A percentile compares a stretch with the other conserved stretches of the same genome.
Evolutionary conservation across 1,140 invertebrate species (phyloP).

Genomic region (Mactra quadrangularis): DNA sequence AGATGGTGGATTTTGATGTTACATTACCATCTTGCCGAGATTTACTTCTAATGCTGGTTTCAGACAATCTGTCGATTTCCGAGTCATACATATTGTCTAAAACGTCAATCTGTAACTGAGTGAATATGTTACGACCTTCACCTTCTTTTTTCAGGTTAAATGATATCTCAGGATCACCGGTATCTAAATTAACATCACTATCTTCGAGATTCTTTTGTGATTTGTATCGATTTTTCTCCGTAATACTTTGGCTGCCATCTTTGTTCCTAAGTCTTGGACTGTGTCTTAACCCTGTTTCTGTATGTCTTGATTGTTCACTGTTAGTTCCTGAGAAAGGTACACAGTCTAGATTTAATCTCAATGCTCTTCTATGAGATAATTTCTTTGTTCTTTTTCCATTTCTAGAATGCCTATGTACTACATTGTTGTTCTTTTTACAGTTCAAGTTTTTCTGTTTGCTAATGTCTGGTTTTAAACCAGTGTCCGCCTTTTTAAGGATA

Average conservation of each 20-base stretch:
- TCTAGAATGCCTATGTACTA: conserved; percentile 46
- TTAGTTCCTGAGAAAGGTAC: conserved; percentile 8
- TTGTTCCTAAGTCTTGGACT: conserved; percentile 51
- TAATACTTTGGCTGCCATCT: not conserved
- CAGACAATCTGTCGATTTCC: conserved; percentile 11
- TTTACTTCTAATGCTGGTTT: conserved; percentile 16
- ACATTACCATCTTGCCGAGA: not conserved
- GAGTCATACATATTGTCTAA: conserved; percentile 23
- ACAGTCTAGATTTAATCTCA: conserved; percentile 38
- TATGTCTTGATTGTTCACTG: conserved; percentile 2
- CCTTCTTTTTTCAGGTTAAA: conserved; percentile 26
- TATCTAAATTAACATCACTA: conserved; percentile 3
- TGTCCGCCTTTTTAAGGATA: not conserved
- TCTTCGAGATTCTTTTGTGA: conserved; percentile 11
- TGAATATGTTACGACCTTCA: conserved; percentile 48
- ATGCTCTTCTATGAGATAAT: conserved; percentile 15
- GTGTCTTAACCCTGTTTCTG: conserved; percentile 23
- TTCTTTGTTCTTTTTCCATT: conserved; percentile 50
- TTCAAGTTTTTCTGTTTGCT: not conserved
- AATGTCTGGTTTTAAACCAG: not conserved
- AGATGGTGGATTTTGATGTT: conserved; percentile 8
- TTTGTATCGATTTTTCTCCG: not conserved
- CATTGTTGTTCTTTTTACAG: not conserved
- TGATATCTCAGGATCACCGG: conserved; percentile 47
- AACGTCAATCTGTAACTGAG: conserved; percentile 57